Percentiles rank a stretch among this genome's conserved stretches.
Conservation (phyloP, 2,113 vertebrate species). For the Scomber colias region DNA sequence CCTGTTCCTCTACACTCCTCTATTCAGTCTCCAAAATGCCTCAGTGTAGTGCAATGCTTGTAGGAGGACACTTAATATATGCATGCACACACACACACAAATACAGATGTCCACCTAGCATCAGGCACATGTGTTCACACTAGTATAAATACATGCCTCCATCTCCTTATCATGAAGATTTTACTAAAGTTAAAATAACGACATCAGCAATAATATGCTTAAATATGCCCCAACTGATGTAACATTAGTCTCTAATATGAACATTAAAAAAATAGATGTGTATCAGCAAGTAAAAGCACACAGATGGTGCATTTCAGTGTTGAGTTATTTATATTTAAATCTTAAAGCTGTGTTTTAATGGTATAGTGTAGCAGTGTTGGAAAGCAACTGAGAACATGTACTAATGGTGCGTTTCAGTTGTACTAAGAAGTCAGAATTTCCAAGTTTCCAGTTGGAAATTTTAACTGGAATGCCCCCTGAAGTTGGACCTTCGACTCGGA, state of each 20-base stretch:
- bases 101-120: neutral
- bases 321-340: neutral
- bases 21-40: slow-evolving; percentile 55
- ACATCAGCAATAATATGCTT: no score
- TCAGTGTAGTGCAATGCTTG: slow-evolving; percentile 48
- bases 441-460: no score
- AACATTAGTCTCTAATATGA: neutral
- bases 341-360: neutral
- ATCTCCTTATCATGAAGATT: neutral
- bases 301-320: neutral
- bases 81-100: slow-evolving; percentile 19
- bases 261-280: neutral
- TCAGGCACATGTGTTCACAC: neutral
- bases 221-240: no score
- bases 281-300: neutral
- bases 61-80: slow-evolving; percentile 46
- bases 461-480: no score
- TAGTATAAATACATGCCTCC: neutral
- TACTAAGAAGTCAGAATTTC: no score
- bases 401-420: no score
- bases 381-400: no score
- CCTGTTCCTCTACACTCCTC: slow-evolving; percentile 56
- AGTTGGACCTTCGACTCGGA: no score
- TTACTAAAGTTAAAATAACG: no score
- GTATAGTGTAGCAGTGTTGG: no score